Conservation (phyloP, 2,888 invertebrate species). For the Tenthredo scrophulariae region DNA sequence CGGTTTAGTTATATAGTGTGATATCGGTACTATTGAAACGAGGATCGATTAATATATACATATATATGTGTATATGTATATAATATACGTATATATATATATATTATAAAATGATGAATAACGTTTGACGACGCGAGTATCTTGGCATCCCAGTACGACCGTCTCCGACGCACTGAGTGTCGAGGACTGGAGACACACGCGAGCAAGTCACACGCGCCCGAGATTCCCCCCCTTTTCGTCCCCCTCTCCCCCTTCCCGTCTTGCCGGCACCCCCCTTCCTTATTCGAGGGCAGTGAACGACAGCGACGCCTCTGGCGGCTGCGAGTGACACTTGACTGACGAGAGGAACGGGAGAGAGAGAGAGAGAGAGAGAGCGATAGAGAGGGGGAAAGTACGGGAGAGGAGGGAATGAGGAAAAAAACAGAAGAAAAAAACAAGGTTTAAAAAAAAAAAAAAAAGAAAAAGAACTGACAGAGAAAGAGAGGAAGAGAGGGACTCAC, state of each 20-base stretch:
- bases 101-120: background rate
- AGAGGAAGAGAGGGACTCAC: slow-evolving; percentile 15
- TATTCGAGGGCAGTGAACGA: slow-evolving; percentile 60
- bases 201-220: slow-evolving; percentile 68
- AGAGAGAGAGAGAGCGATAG: slow-evolving; percentile 56
- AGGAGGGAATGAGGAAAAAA: background rate
- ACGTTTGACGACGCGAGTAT: slow-evolving; percentile 2
- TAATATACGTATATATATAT: background rate
- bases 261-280: slow-evolving; percentile 45
- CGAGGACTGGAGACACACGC: slow-evolving; percentile 68
- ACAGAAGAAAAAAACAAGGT: background rate
- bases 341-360: slow-evolving; percentile 59
- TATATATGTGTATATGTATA: background rate
- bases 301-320: slow-evolving; percentile 73
- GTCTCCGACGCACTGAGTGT: slow-evolving; percentile 52
- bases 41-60: background rate
- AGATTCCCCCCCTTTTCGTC: slow-evolving; percentile 68
- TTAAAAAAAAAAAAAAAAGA: slow-evolving; percentile 37
- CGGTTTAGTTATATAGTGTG: too few species aligned
- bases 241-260: slow-evolving; percentile 47
- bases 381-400: background rate
- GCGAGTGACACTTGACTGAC: slow-evolving; percentile 69
- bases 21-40: too few species aligned
- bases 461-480: background rate
- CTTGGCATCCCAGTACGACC: slow-evolving; percentile 45